phyloP scores from a whole-genome alignment of 1,140 invertebrate species.

The Drosophila sp. region DNA sequence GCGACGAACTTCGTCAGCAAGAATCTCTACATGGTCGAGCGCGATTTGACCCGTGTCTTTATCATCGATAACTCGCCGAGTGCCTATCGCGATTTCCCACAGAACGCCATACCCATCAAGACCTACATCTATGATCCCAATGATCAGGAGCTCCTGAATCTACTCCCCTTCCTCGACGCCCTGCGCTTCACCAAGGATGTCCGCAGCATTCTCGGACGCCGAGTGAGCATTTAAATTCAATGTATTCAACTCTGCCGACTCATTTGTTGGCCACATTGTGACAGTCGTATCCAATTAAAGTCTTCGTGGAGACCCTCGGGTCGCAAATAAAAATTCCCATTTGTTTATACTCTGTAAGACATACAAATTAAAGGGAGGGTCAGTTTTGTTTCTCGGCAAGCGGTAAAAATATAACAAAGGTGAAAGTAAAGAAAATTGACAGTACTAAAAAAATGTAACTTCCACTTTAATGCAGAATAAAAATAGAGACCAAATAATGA shows the following conservation, averaged over 20 bases:
- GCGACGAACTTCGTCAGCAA: slow-evolving; percentile 34
- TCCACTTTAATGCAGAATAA: too few species aligned
- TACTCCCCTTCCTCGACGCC: slow-evolving; percentile 68
- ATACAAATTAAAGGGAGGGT: too few species aligned
- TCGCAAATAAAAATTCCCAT: not conserved
- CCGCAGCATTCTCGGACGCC: slow-evolving; percentile 48
- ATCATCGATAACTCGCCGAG: slow-evolving; percentile 69
- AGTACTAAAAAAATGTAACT: too few species aligned
- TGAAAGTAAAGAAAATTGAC: too few species aligned
- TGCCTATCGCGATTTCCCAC: slow-evolving; percentile 56
- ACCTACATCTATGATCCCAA: slow-evolving; percentile 52
- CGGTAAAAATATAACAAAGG: too few species aligned
- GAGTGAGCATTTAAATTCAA: slow-evolving; percentile 13
- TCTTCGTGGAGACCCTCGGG: not conserved
- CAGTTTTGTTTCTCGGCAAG: too few species aligned
- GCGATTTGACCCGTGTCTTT: slow-evolving; percentile 39
- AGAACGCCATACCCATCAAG: slow-evolving; percentile 67
- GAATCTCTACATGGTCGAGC: slow-evolving; percentile 45
- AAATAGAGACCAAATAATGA: too few species aligned
- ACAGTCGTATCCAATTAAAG: not conserved
- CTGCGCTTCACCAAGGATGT: slow-evolving; percentile 69
- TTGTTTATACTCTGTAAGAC: too few species aligned
- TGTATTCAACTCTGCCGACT: not conserved
- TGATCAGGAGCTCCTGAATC: slow-evolving; percentile 56
- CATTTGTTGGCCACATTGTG: not conserved